Percentiles rank a stretch among this genome's conserved stretches.
phyloP scores from a whole-genome alignment of 1,140 invertebrate genomes.

The Zaprionus inermis region DNA sequence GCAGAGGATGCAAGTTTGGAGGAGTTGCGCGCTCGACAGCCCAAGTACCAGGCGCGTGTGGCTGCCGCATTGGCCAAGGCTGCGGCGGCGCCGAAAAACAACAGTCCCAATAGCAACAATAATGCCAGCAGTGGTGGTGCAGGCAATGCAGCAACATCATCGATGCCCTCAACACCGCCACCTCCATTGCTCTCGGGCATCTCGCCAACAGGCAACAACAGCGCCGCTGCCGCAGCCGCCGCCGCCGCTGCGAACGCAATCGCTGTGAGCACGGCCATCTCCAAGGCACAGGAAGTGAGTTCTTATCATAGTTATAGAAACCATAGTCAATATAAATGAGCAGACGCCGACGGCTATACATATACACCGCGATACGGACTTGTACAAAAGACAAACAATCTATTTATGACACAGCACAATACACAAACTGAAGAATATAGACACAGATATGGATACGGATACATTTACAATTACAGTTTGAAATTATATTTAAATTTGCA shows the following conservation, averaged over 20 bases:
- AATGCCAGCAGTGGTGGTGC: slow-evolving; percentile 25
- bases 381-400: slow-evolving; percentile 45
- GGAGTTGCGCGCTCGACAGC: slow-evolving; percentile 91
- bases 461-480: slow-evolving; percentile 28
- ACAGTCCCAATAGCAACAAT: slow-evolving; percentile 66
- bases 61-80: slow-evolving; percentile 71
- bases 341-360: slow-evolving; percentile 18
- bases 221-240: slow-evolving; percentile 47
- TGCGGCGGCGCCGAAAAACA: slow-evolving; percentile 79
- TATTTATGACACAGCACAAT: slow-evolving; percentile 12
- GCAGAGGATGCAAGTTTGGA: slow-evolving; percentile 97
- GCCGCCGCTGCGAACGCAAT: slow-evolving; percentile 63
- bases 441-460: slow-evolving; percentile 33
- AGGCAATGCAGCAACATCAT: slow-evolving; percentile 36
- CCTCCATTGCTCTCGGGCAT: slow-evolving; percentile 65
- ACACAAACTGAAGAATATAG: slow-evolving; percentile 24
- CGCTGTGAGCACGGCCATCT: slow-evolving; percentile 79
- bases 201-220: slow-evolving; percentile 66
- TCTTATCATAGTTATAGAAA: slow-evolving; percentile 84
- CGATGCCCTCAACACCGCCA: slow-evolving; percentile 67
- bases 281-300: slow-evolving; percentile 84
- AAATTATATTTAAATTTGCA: slow-evolving; percentile 21
- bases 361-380: slow-evolving; percentile 34
- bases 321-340: slow-evolving; percentile 83
- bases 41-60: slow-evolving; percentile 87